Conservation (phyloP, 2,113 vertebrate species). For the Mungos mungo region DNA sequence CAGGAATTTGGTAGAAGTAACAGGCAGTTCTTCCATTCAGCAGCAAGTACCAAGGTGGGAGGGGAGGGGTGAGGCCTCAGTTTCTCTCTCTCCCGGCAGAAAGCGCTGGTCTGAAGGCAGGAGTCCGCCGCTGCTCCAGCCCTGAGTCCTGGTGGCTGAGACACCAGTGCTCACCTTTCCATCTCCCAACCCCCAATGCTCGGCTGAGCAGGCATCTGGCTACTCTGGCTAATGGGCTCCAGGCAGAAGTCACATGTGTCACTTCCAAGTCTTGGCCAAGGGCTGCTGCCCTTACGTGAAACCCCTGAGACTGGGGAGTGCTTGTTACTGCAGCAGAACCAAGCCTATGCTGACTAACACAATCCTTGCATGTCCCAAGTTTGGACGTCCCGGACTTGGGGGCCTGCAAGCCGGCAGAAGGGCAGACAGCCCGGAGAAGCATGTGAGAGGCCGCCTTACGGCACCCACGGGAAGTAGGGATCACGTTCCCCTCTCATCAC, state of each 20-base stretch:
- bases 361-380: background rate
- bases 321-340: background rate
- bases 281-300: background rate
- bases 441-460: background rate
- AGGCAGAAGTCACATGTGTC: background rate
- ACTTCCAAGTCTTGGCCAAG: background rate
- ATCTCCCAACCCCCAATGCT: background rate
- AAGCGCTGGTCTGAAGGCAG: background rate
- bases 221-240: background rate
- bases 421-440: background rate
- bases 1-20: background rate
- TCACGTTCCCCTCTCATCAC: too few species aligned
- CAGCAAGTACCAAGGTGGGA: too few species aligned
- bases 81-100: background rate
- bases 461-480: background rate
- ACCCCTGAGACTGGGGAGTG: fast-evolving
- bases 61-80: background rate
- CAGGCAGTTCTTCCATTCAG: background rate
- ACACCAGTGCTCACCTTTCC: background rate
- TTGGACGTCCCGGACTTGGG: background rate
- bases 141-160: background rate
- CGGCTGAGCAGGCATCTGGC: background rate
- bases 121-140: too few species aligned
- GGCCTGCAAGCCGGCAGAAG: background rate
- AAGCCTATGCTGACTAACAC: background rate